Evolutionary conservation across 2,113 vertebrate species (phyloP).

Genomic region (Struthio camelus): DNA sequence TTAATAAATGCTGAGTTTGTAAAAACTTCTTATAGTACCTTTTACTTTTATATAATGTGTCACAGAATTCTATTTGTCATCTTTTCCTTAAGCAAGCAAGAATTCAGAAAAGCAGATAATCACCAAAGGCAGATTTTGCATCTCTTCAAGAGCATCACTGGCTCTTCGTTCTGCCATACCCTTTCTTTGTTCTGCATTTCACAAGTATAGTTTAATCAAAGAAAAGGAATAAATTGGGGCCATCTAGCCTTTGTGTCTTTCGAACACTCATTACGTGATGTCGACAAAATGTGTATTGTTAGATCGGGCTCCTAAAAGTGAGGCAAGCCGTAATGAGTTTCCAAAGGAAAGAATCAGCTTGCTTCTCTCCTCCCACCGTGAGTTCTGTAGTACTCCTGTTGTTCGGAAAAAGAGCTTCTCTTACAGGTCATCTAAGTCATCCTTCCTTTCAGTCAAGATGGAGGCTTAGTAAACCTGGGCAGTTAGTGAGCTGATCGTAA

Average conservation of each 20-base stretch:
- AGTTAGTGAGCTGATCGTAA: not conserved
- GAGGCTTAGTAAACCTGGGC: not conserved
- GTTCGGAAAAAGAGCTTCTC: not conserved
- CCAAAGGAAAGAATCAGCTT: not conserved
- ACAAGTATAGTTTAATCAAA: slow-evolving; percentile 5
- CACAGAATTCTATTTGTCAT: not conserved
- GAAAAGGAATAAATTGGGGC: not conserved
- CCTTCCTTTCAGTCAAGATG: not conserved
- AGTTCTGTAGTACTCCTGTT: not conserved
- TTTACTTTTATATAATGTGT: not conserved
- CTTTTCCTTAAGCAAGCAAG: not conserved
- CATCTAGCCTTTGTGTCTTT: not conserved
- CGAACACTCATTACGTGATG: not conserved
- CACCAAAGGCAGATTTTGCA: not conserved
- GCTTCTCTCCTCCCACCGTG: not conserved
- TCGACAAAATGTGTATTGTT: not conserved
- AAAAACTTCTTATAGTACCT: not conserved
- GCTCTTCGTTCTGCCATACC: not conserved
- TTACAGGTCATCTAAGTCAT: not conserved
- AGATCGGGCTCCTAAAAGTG: not conserved
- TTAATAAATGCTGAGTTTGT: not conserved
- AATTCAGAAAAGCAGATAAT: not conserved
- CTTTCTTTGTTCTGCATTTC: not conserved
- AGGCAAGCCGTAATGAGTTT: not conserved
- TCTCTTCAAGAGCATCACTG: not conserved